phyloP scores from a whole-genome alignment of 2,888 invertebrate genomes.

The Hydrotaea diabolus region DNA sequence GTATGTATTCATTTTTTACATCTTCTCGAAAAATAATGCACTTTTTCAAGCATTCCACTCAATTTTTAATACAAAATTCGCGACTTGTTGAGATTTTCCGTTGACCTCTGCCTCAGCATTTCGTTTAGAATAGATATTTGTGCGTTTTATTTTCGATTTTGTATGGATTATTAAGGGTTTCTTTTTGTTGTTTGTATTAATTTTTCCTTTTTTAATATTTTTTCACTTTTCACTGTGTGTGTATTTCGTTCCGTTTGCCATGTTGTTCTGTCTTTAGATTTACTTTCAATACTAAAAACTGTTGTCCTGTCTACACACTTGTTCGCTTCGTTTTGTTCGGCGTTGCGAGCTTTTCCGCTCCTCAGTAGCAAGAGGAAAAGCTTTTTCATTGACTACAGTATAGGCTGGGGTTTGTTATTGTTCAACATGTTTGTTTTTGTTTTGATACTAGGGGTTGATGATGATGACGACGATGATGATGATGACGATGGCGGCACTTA shows the following conservation, averaged over 20 bases:
- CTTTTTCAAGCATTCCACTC: conserved; percentile 8
- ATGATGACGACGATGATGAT: background rate
- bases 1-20: conserved; percentile 41
- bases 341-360: conserved; percentile 57
- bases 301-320: conserved; percentile 76
- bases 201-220: conserved; percentile 27
- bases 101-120: background rate
- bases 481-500: background rate
- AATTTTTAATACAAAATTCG: background rate
- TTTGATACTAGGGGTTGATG: conserved; percentile 32
- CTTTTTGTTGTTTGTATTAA: background rate
- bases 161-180: background rate
- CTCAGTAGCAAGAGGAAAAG: conserved; percentile 64
- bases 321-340: conserved; percentile 75
- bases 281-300: conserved; percentile 68
- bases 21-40: conserved; percentile 19
- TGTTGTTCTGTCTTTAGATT: conserved; percentile 71
- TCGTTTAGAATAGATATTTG: background rate
- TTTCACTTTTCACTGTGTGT: conserved; percentile 2
- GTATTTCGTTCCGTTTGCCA: conserved; percentile 37
- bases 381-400: conserved; percentile 69
- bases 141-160: conserved; percentile 28
- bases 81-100: background rate
- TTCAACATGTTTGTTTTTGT: conserved; percentile 60
- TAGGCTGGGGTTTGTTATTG: conserved; percentile 55